Conservation (phyloP, 2,113 vertebrate species). For the Labrus mixtus region DNA sequence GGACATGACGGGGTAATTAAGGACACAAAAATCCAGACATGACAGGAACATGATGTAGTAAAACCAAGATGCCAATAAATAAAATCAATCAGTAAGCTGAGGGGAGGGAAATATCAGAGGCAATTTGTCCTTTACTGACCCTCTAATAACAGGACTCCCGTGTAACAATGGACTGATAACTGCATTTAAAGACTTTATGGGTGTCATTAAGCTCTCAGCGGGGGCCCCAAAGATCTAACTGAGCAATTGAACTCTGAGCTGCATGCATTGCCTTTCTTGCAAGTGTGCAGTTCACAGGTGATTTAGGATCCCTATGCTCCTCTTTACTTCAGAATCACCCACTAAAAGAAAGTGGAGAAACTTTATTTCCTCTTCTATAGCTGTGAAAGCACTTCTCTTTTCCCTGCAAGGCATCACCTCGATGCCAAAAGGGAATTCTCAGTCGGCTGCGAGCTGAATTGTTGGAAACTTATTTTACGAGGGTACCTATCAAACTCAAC, state of each 20-base stretch:
- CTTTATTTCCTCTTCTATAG: slow-evolving; percentile 3
- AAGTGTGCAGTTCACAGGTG: slow-evolving; percentile 12
- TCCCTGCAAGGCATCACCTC: background rate
- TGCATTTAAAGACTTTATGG: slow-evolving; percentile 28
- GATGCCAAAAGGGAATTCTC: slow-evolving; percentile 3
- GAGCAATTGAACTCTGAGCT: background rate
- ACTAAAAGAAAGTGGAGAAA: slow-evolving; percentile 13
- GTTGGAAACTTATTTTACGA: slow-evolving; percentile 7
- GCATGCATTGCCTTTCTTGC: background rate
- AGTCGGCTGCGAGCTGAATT: background rate
- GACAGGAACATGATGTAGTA: background rate
- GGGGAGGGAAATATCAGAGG: slow-evolving; percentile 6
- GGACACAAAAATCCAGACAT: background rate
- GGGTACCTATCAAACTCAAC: background rate
- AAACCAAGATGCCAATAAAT: slow-evolving; percentile 18
- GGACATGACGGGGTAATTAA: background rate
- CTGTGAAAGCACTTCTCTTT: slow-evolving; percentile 10
- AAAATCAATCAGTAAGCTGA: background rate
- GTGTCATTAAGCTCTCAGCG: slow-evolving; percentile 11
- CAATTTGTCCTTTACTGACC: slow-evolving; percentile 13
- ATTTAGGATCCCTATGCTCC: slow-evolving; percentile 30
- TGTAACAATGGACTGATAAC: slow-evolving; percentile 29
- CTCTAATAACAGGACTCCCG: slow-evolving; percentile 25
- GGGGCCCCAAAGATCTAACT: slow-evolving; percentile 11
- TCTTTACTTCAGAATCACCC: slow-evolving; percentile 3